These are phyloP conservation scores for Apistogramma diplotaenia DNA, from an alignment of 2,113 vertebrate genomes.

Conservation along the genomic window DNA sequence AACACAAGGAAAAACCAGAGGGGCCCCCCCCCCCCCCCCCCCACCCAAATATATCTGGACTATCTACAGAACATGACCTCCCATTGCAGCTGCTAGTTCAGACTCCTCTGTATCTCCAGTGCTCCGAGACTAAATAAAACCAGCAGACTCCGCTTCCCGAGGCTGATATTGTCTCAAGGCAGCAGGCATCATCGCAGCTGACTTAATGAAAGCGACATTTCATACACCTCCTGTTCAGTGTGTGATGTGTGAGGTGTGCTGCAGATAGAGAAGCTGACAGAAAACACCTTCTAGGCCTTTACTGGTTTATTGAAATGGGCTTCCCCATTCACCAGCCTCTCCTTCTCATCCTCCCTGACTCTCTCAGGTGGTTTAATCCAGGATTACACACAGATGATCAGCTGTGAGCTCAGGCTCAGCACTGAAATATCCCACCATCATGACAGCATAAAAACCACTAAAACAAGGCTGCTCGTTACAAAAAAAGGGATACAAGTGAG, in stretches of 20 bases:
- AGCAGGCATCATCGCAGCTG: conserved; percentile 27
- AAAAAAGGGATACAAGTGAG: neutral
- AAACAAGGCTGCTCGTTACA: neutral
- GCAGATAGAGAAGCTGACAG: neutral
- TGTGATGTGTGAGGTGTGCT: neutral
- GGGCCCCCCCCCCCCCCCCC: too few relatives aligned
- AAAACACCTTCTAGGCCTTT: conserved; percentile 13
- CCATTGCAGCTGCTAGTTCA: neutral
- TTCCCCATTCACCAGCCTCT: neutral
- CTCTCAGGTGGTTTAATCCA: conserved; percentile 10
- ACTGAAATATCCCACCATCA: neutral
- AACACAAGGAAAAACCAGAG: too few relatives aligned
- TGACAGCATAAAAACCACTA: neutral
- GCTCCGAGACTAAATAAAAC: conserved; percentile 24
- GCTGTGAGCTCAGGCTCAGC: neutral
- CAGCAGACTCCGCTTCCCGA: conserved; percentile 14
- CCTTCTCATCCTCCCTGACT: neutral
- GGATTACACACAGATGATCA: conserved; percentile 9
- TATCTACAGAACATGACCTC: neutral
- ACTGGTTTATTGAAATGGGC: neutral
- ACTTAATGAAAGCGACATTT: conserved; percentile 27
- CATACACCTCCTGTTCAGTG: neutral
- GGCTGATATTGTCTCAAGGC: conserved; percentile 28
- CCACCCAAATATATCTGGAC: neutral
- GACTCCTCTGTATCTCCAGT: neutral